Percentiles rank a stretch among this genome's conserved stretches.
Evolutionary conservation across 1,140 invertebrate genomes (phyloP).

Genomic region (Ctenoplectra terminalis): DNA sequence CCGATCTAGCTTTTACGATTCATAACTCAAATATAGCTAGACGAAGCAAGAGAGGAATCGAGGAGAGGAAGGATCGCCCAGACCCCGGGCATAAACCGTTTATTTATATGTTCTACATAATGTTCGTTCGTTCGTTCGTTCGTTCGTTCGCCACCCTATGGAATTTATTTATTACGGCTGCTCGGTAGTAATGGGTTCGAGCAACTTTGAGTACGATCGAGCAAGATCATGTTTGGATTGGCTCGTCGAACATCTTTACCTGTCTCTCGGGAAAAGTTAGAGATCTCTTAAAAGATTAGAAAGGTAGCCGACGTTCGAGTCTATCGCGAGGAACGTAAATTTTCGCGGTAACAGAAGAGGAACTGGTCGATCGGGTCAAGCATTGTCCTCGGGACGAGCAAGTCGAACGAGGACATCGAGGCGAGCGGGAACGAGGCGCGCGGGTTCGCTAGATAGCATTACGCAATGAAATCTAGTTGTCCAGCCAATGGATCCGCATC

Average conservation of each 20-base stretch:
- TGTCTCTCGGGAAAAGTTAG: too few species aligned
- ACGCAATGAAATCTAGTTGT: constrained; percentile 82
- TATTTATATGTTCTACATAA: constrained; percentile 81
- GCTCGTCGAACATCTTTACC: too few species aligned
- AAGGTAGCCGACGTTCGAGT: not conserved
- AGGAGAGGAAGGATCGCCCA: constrained; percentile 69
- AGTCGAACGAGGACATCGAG: constrained; percentile 45
- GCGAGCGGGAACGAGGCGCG: constrained; percentile 1
- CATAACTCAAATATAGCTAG: constrained; percentile 76
- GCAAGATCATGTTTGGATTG: too few species aligned
- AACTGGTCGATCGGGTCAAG: constrained; percentile 8
- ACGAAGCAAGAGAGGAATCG: constrained; percentile 56
- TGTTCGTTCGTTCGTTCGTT: constrained; percentile 67
- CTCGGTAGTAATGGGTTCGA: constrained; percentile 31
- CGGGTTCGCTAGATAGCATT: constrained; percentile 68
- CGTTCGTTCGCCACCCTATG: constrained; percentile 59
- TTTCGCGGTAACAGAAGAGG: not conserved
- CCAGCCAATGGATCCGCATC: constrained; percentile 82
- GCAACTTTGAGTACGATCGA: constrained; percentile 22
- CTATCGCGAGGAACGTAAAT: not conserved
- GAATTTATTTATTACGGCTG: constrained; percentile 73
- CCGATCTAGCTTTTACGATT: constrained; percentile 81
- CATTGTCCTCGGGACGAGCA: constrained; percentile 49
- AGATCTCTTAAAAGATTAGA: not conserved
- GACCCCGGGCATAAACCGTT: constrained; percentile 79